Conservation (phyloP, 1,140 invertebrate genomes). For the Drosophila asahinai region DNA sequence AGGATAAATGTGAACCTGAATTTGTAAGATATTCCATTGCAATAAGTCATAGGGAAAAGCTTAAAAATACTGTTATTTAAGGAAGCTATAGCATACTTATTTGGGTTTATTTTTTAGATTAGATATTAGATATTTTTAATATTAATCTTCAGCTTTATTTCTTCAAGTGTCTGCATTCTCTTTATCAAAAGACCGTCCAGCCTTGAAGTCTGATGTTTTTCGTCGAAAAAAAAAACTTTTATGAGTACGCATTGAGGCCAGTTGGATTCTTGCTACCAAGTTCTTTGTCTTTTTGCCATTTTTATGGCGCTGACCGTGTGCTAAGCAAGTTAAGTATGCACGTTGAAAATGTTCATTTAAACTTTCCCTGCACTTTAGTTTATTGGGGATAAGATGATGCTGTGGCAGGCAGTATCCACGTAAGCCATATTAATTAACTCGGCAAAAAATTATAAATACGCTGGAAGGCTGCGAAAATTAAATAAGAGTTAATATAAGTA, state of each 20-base stretch:
- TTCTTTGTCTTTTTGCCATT: slow-evolving; percentile 37
- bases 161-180: slow-evolving; percentile 14
- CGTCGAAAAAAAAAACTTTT: slow-evolving; percentile 27
- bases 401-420: slow-evolving; percentile 35
- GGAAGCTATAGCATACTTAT: neutral
- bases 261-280: slow-evolving; percentile 44
- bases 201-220: slow-evolving; percentile 37
- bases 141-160: neutral
- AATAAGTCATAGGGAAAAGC: no score
- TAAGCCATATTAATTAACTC: slow-evolving; percentile 65
- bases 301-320: slow-evolving; percentile 62
- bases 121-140: no score
- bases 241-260: slow-evolving; percentile 39
- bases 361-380: slow-evolving; percentile 41
- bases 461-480: slow-evolving; percentile 25
- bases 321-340: slow-evolving; percentile 49
- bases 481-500: slow-evolving; percentile 1
- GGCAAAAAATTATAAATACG: slow-evolving; percentile 52
- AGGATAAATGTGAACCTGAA: neutral
- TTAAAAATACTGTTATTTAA: no score
- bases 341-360: slow-evolving; percentile 54
- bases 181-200: slow-evolving; percentile 67
- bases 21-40: accelerated
- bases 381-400: slow-evolving; percentile 19
- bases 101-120: neutral